Evolutionary conservation across 2,797 vertebrate species (phyloP), one percentile per base, ranked within the genome.

Genomic region (Antrozous pallidus): DNA sequence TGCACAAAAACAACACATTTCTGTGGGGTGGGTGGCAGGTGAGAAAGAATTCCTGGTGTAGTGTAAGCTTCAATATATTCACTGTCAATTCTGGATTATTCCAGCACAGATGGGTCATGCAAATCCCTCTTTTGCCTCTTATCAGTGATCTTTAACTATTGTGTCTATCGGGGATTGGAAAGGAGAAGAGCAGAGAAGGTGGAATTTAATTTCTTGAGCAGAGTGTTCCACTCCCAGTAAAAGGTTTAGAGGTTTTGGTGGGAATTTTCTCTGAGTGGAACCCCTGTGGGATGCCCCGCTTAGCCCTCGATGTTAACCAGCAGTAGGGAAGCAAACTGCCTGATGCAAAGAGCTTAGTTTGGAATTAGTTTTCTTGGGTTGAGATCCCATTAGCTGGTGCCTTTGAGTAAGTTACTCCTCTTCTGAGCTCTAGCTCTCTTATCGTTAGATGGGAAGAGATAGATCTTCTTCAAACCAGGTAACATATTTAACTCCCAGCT

Each of bases 1-100:
- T 93, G 91, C 94, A 97, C 90, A 88, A 95, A 96, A 97, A 96
- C 96, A 95, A 96, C 96, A 95, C 94, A 93, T 95, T 95, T 86
- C 90, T 75, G 81, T 95, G 90, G 90, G 93, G 95, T 95, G 78
- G 94, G 95, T 96, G 93, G 95, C 96, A 97, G 96, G 95, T 97
- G 96, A 95, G 96, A 96, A 96, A 93, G 96, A 96, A 88, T 90
- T 80, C 75, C 94, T 96, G 70, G 67, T 74, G 67, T 56, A 85
- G 74, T 65, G 95, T 86, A 86, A 96, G 94, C 84, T 93, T 86
- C 77, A 87, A 42, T 88, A 26, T 81, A n/a, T 86, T 97, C 93
- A 95, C 85, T 80, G 97, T 96, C 97, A 97, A 79, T 77, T 88
- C 94, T 88, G 94, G 93, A 95, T 96, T 96, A 96, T 96, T 81